Evolutionary conservation across 2,113 vertebrate species (phyloP).

Genomic region (Vulpes vulpes): DNA sequence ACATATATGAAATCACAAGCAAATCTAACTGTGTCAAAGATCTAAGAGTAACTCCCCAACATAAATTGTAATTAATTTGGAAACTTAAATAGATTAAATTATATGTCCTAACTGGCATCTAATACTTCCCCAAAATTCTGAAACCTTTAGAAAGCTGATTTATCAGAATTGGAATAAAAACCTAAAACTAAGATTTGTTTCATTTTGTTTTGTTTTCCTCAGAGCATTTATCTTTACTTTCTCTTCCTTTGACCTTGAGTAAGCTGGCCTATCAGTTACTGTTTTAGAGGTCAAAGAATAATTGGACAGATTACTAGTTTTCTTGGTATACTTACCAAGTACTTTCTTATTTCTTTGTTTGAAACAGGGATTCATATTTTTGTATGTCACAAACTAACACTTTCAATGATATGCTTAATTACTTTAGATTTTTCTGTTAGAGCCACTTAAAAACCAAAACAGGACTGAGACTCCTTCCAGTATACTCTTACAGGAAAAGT

Average conservation of each 20-base stretch:
- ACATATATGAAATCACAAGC: background rate
- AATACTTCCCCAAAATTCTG: background rate
- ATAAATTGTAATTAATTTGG: conserved; percentile 6
- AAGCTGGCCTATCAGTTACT: background rate
- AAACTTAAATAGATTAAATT: background rate
- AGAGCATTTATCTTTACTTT: background rate
- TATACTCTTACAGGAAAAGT: background rate
- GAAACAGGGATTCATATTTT: conserved; percentile 16
- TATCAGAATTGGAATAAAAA: background rate
- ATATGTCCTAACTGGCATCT: background rate
- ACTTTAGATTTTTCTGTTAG: conserved; percentile 59
- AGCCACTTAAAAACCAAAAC: conserved; percentile 39
- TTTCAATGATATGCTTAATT: conserved; percentile 42
- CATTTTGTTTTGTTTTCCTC: background rate
- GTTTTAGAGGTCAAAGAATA: background rate
- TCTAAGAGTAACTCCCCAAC: background rate
- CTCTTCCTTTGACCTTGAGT: background rate
- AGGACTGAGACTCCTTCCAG: background rate
- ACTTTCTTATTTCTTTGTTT: background rate
- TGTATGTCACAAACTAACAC: background rate
- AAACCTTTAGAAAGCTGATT: background rate
- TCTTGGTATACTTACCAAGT: background rate
- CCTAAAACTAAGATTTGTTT: background rate
- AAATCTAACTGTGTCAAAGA: conserved; percentile 17
- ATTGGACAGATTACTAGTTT: background rate